Evolutionary conservation across 2,113 vertebrate genomes (phyloP).

Genomic region (Dendrocopos noguchii): DNA sequence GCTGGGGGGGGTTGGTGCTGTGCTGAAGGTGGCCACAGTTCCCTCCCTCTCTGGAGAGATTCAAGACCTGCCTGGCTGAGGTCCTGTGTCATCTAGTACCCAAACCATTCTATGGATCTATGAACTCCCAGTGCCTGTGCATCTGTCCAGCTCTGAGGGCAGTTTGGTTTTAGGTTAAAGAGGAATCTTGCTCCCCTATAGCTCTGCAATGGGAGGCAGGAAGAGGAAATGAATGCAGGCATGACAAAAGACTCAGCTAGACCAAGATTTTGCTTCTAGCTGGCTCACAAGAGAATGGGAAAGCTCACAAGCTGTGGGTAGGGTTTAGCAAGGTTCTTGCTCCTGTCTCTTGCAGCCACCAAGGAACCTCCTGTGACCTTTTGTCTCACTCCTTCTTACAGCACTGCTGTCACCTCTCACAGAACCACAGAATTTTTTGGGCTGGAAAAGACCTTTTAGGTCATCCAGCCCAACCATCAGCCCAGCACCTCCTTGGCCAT

Average conservation of each 20-base stretch:
- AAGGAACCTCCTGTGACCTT: fast-evolving
- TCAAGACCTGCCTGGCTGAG: too few relatives aligned
- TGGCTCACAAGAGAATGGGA: background rate
- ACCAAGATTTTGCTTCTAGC: background rate
- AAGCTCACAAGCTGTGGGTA: background rate
- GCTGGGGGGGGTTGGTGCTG: background rate
- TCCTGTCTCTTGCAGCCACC: background rate
- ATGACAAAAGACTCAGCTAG: background rate
- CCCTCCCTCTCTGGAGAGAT: too few relatives aligned
- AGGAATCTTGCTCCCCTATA: background rate
- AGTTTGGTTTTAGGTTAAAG: background rate
- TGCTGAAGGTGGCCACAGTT: background rate
- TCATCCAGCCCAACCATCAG: too few relatives aligned
- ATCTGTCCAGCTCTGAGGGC: fast-evolving
- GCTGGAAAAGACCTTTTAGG: too few relatives aligned
- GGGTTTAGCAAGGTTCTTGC: background rate
- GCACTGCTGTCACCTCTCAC: background rate
- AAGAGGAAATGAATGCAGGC: background rate
- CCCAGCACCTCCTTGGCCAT: too few relatives aligned
- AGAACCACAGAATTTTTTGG: too few relatives aligned
- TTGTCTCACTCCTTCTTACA: background rate
- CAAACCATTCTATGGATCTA: too few relatives aligned
- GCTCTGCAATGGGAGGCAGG: background rate
- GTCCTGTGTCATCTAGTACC: too few relatives aligned
- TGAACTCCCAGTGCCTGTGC: background rate